Evolutionary conservation across 2,888 invertebrate genomes (phyloP).

Genomic region (Lottia scabra): DNA sequence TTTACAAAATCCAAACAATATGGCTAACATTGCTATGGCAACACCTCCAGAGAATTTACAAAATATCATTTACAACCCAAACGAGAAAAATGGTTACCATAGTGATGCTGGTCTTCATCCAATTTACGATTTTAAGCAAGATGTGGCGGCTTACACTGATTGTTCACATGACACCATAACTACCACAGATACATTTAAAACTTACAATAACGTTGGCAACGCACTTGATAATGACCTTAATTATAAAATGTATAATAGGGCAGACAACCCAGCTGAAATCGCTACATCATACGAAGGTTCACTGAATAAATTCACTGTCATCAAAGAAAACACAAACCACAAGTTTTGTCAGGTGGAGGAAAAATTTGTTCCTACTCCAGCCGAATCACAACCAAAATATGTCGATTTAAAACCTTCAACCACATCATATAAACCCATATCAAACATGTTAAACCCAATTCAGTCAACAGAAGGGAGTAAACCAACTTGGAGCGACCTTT

Average conservation of each 20-base stretch:
- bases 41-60: constrained; percentile 30
- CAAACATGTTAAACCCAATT: constrained; percentile 73
- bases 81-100: background rate
- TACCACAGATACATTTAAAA: background rate
- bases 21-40: constrained; percentile 27
- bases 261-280: background rate
- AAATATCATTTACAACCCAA: constrained; percentile 1
- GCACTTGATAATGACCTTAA: background rate
- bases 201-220: background rate
- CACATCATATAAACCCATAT: constrained; percentile 77
- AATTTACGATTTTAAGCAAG: constrained; percentile 60
- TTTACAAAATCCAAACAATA: constrained; percentile 26
- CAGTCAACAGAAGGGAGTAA: constrained; percentile 16
- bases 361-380: background rate
- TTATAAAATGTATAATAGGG: background rate
- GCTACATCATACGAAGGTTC: background rate
- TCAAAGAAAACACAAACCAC: constrained; percentile 21
- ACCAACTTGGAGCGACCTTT: background rate
- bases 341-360: constrained; percentile 21
- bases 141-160: constrained; percentile 67
- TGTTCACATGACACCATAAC: constrained; percentile 61
- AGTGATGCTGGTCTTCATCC: constrained; percentile 10
- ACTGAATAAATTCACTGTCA: background rate
- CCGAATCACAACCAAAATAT: constrained; percentile 70
- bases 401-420: constrained; percentile 78